A percentile compares a stretch with the other conserved stretches of the same genome.
Evolutionary conservation across 2,797 vertebrate species (phyloP).

Genomic region (Nyctibius grandis): DNA sequence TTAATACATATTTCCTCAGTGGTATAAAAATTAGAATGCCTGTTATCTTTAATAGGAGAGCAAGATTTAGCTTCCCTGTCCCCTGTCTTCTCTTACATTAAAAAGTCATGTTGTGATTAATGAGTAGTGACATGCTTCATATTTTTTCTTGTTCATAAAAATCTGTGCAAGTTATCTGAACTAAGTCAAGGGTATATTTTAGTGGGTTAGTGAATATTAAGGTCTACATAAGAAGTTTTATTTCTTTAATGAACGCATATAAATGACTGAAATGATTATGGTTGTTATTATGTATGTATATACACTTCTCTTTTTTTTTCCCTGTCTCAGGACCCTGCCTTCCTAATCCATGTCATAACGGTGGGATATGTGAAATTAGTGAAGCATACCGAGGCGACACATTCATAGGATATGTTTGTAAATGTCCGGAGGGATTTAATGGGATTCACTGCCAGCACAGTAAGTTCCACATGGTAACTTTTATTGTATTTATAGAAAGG

Average conservation of each 20-base stretch:
- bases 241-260: neutral
- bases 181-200: neutral
- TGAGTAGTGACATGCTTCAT: slow-evolving; percentile 11
- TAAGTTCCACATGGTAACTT: slow-evolving; percentile 76
- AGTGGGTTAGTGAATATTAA: neutral
- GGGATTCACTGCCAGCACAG: slow-evolving; percentile 98
- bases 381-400: slow-evolving; percentile 95
- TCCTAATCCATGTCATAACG: slow-evolving; percentile 97
- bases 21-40: slow-evolving; percentile 11
- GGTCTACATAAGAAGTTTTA: neutral
- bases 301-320: neutral
- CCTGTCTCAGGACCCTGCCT: slow-evolving; percentile 86
- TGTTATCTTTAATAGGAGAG: slow-evolving; percentile 49
- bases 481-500: neutral
- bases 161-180: neutral
- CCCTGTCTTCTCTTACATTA: slow-evolving; percentile 38
- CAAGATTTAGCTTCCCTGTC: slow-evolving; percentile 26
- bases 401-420: slow-evolving; percentile 96
- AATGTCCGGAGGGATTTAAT: slow-evolving; percentile 91
- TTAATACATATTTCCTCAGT: slow-evolving; percentile 12
- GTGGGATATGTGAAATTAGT: slow-evolving; percentile 93
- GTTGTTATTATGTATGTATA: neutral
- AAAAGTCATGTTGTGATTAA: slow-evolving; percentile 57
- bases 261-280: neutral
- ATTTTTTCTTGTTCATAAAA: slow-evolving; percentile 31